Conservation (phyloP, 2,888 invertebrate genomes). For the Troides aeacus region DNA sequence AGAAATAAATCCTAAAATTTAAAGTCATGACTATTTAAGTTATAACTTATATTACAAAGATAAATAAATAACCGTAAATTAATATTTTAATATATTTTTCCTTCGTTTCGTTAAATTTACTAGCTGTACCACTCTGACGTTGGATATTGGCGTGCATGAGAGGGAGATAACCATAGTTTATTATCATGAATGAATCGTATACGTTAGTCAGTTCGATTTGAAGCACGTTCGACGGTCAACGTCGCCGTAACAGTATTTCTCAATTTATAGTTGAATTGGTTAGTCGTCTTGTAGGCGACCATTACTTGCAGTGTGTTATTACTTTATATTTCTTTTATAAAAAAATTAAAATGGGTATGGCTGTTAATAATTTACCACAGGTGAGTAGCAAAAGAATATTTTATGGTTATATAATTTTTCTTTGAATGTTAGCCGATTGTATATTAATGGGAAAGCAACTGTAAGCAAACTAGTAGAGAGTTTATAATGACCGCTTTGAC, state of each 20-base stretch:
- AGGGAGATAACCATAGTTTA: conserved; percentile 64
- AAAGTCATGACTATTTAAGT: not conserved
- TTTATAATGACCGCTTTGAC: conserved; percentile 79
- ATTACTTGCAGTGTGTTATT: conserved; percentile 48
- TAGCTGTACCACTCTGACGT: conserved; percentile 37
- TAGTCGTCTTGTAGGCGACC: conserved; percentile 60
- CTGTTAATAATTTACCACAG: conserved; percentile 67
- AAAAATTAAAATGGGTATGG: conserved; percentile 67
- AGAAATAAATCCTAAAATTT: not conserved
- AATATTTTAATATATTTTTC: conserved; percentile 19
- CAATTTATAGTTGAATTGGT: conserved; percentile 63
- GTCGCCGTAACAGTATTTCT: conserved; percentile 58
- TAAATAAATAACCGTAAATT: conserved; percentile 17
- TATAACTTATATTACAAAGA: conserved; percentile 19
- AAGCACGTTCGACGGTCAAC: conserved; percentile 52
- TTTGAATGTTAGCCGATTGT: conserved; percentile 52
- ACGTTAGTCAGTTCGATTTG: conserved; percentile 47
- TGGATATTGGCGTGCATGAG: conserved; percentile 37
- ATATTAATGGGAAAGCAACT: conserved; percentile 72
- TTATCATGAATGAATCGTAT: conserved; percentile 73
- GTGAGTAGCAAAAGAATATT: conserved; percentile 50
- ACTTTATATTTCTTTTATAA: conserved; percentile 36
- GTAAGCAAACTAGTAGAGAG: conserved; percentile 47
- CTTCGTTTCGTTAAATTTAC: conserved; percentile 28
- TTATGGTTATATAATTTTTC: conserved; percentile 35